Conservation (phyloP, 2,888 invertebrate species). For the Tetranychus piercei region DNA sequence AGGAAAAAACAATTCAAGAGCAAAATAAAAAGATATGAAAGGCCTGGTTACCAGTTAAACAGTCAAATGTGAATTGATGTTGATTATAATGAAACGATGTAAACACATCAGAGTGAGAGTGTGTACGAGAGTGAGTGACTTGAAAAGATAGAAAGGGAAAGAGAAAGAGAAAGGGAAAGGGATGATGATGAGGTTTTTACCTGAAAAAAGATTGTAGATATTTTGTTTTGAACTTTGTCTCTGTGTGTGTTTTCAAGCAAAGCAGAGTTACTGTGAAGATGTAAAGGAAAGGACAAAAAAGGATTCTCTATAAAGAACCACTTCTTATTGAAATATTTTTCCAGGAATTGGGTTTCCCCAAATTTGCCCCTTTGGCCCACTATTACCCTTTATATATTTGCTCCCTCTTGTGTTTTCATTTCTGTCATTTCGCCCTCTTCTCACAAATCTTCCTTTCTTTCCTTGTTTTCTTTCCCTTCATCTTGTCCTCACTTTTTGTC, state of each 20-base stretch:
- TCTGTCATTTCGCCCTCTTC: neutral
- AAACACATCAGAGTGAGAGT: neutral
- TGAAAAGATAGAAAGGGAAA: no score
- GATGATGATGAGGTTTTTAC: neutral
- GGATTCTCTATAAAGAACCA: neutral
- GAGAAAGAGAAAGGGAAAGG: neutral
- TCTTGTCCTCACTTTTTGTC: constrained; percentile 5
- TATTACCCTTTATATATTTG: neutral
- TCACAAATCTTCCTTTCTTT: neutral
- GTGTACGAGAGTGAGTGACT: neutral
- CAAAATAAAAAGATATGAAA: neutral
- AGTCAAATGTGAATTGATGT: neutral
- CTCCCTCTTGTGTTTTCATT: neutral
- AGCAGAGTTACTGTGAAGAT: neutral
- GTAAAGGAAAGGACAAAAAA: neutral
- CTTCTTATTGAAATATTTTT: neutral
- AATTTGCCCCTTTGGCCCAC: constrained; percentile 1
- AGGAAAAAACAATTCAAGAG: neutral
- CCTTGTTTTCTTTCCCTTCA: neutral
- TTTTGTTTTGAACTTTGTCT: neutral
- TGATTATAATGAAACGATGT: neutral
- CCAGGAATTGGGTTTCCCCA: neutral
- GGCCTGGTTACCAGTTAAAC: neutral
- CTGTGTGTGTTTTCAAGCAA: neutral
- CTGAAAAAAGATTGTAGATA: neutral